These are phyloP conservation scores for Berghia stephanieae DNA, from an alignment of 1,140 invertebrate species.

Conservation along the genomic window DNA sequence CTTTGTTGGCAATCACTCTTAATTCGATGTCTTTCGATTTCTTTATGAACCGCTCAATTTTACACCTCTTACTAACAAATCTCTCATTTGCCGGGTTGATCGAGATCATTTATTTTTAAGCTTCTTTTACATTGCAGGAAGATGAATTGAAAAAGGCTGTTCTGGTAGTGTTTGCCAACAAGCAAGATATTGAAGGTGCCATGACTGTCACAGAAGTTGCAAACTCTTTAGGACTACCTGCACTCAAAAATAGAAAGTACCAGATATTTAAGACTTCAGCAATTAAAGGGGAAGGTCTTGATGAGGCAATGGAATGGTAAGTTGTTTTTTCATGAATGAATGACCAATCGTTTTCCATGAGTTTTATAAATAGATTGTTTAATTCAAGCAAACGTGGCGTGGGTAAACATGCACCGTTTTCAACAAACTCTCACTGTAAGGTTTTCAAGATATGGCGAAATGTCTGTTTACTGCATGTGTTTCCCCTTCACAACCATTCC, in stretches of 20 bases:
- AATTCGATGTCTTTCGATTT: too few species aligned
- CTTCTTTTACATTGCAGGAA: slow-evolving; percentile 75
- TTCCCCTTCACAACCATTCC: neutral
- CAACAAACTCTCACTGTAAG: too few species aligned
- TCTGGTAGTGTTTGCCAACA: slow-evolving; percentile 97
- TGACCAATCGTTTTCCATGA: too few species aligned
- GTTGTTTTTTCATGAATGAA: slow-evolving; percentile 6
- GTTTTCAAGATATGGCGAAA: too few species aligned
- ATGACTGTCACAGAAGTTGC: slow-evolving; percentile 96
- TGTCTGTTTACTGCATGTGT: too few species aligned
- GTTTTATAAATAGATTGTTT: too few species aligned
- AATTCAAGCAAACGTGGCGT: too few species aligned
- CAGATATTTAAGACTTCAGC: slow-evolving; percentile 99
- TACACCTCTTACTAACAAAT: neutral
- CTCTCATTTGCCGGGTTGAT: neutral
- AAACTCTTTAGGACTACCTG: slow-evolving; percentile 92
- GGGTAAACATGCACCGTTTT: too few species aligned
- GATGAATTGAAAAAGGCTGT: slow-evolving; percentile 96
- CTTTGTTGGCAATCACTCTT: too few species aligned
- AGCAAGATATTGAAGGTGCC: slow-evolving; percentile 98
- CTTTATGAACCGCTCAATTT: too few species aligned
- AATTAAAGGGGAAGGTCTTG: slow-evolving; percentile 96
- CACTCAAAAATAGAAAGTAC: slow-evolving; percentile 95
- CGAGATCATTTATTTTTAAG: slow-evolving; percentile 28
- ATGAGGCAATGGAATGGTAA: slow-evolving; percentile 98